These are phyloP conservation scores for Lophura nycthemera DNA, from an alignment of 2,113 vertebrate species.

Conservation along the genomic window DNA sequence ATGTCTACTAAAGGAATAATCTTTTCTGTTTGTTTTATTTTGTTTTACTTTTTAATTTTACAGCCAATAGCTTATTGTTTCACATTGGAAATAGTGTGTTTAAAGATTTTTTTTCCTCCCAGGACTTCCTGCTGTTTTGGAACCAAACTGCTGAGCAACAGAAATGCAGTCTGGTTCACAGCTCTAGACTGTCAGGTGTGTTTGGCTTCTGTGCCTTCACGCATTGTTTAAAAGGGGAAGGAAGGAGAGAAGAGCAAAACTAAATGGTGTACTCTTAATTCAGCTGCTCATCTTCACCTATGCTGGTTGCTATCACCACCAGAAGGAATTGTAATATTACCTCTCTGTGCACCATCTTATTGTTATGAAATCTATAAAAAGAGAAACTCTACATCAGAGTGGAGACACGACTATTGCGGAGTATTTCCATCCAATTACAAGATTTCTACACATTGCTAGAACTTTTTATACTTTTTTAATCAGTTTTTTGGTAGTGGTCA, in stretches of 20 bases:
- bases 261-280: background rate
- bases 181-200: background rate
- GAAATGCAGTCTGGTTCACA: background rate
- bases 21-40: background rate
- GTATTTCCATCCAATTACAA: background rate
- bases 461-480: background rate
- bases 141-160: background rate
- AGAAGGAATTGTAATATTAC: background rate
- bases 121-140: too few species aligned
- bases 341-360: background rate
- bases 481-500: background rate
- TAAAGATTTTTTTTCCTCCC: background rate
- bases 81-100: background rate
- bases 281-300: rapidly evolving
- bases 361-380: background rate
- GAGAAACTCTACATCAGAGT: background rate
- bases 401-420: background rate
- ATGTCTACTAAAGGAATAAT: background rate
- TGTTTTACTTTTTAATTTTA: background rate
- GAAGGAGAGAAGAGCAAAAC: background rate
- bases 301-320: background rate
- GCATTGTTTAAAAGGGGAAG: background rate
- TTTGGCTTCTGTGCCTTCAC: background rate
- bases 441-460: background rate
- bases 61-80: background rate